Evolutionary conservation across 2,888 invertebrate genomes (phyloP).

Genomic region (Cremastinae sp.): DNA sequence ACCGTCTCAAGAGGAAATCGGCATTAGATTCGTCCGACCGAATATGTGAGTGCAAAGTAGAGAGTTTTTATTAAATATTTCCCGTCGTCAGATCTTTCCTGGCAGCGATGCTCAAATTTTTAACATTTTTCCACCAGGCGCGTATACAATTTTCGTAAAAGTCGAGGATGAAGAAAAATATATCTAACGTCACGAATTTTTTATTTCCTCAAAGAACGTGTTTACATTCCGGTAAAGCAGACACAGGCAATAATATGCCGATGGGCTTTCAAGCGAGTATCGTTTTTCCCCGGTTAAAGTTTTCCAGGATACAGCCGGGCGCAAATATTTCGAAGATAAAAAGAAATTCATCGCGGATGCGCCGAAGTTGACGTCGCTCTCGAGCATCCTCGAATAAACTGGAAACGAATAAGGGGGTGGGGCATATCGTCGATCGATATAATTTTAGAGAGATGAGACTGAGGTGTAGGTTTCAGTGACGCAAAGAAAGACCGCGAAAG

Average conservation of each 20-base stretch:
- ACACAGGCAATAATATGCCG: not conserved
- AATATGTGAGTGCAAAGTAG: constrained; percentile 54
- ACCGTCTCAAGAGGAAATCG: constrained; percentile 58
- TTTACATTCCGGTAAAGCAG: not conserved
- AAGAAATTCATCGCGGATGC: not conserved
- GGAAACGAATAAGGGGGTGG: constrained; percentile 29
- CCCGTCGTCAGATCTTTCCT: constrained; percentile 2
- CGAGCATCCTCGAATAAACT: constrained; percentile 32
- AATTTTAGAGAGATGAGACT: constrained; percentile 52
- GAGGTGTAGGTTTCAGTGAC: constrained; percentile 76
- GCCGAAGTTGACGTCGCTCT: not conserved
- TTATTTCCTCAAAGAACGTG: not conserved
- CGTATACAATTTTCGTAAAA: not conserved
- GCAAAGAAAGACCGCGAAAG: constrained; percentile 64
- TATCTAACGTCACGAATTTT: constrained; percentile 7
- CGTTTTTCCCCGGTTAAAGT: not conserved
- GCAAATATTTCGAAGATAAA: constrained; percentile 9
- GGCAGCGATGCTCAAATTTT: constrained; percentile 26
- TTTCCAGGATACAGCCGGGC: not conserved
- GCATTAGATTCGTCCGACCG: constrained; percentile 57
- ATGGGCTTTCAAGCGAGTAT: constrained; percentile 5
- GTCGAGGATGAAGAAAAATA: constrained; percentile 6
- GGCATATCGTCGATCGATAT: constrained; percentile 33
- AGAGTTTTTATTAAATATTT: constrained; percentile 8
- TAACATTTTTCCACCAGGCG: not conserved